phyloP scores from a whole-genome alignment of 2,113 vertebrate species.

The Promerops cafer region DNA sequence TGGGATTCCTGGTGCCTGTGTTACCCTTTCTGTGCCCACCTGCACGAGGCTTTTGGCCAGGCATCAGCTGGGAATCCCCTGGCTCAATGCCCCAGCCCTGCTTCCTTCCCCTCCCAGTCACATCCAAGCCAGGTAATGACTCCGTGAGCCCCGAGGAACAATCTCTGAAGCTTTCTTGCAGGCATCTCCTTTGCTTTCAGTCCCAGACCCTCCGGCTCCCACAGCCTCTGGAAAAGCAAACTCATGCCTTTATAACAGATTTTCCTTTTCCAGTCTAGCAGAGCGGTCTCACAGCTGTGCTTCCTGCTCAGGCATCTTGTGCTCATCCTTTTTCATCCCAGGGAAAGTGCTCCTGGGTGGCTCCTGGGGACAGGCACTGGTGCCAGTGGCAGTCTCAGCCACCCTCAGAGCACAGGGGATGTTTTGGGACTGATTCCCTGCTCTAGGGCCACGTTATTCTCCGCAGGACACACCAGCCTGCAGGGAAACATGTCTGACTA shows the following conservation, averaged over 20 bases:
- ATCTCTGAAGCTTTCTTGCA: neutral
- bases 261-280: neutral
- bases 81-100: neutral
- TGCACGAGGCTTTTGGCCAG: fast-evolving
- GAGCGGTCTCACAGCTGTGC: fast-evolving
- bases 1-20: neutral
- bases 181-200: neutral
- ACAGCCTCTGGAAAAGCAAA: neutral
- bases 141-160: neutral
- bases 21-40: neutral
- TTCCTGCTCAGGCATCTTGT: neutral
- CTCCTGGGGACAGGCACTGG: neutral
- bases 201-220: neutral
- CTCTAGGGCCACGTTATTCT: neutral
- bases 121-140: neutral
- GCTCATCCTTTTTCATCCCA: neutral
- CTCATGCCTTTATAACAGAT: neutral
- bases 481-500: neutral
- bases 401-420: neutral
- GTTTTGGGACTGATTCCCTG: neutral
- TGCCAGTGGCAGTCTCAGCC: neutral
- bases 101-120: neutral
- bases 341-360: neutral
- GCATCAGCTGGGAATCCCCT: neutral
- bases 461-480: neutral